phyloP scores from a whole-genome alignment of 1,140 invertebrate genomes.

The Drosophila seguyi region DNA sequence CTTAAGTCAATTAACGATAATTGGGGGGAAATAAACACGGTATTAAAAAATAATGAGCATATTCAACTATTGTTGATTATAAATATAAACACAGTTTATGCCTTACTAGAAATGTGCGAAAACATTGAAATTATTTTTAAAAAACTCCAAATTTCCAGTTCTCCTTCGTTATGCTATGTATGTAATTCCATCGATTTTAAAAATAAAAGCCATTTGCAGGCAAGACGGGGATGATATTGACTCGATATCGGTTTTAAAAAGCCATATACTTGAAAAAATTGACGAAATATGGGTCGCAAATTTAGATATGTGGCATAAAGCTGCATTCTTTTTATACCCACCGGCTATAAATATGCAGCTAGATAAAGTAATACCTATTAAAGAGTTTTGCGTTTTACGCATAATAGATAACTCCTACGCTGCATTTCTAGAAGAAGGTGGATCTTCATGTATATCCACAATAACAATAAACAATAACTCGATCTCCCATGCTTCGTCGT shows the following conservation, averaged over 20 bases:
- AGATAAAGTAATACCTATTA: not conserved
- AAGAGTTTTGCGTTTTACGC: not conserved
- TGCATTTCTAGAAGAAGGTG: not conserved
- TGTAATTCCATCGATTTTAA: not conserved
- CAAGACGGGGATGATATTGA: not conserved
- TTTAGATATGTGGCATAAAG: no score
- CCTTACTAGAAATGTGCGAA: no score
- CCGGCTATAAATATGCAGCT: not conserved
- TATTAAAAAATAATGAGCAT: no score
- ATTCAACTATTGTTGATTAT: no score
- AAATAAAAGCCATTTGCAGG: not conserved
- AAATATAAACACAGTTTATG: no score
- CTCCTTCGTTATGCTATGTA: not conserved
- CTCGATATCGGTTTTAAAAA: not conserved
- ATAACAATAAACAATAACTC: not conserved
- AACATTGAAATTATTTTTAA: no score
- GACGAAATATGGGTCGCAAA: not conserved
- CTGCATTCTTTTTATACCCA: not conserved
- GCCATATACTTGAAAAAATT: not conserved
- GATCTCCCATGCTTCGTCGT: not conserved
- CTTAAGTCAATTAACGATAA: no score
- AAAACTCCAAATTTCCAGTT: no score
- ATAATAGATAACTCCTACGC: no score
- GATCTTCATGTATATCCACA: not conserved
- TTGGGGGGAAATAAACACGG: no score